Conservation (phyloP, 2,113 vertebrate genomes). For the Lutjanus erythropterus region DNA sequence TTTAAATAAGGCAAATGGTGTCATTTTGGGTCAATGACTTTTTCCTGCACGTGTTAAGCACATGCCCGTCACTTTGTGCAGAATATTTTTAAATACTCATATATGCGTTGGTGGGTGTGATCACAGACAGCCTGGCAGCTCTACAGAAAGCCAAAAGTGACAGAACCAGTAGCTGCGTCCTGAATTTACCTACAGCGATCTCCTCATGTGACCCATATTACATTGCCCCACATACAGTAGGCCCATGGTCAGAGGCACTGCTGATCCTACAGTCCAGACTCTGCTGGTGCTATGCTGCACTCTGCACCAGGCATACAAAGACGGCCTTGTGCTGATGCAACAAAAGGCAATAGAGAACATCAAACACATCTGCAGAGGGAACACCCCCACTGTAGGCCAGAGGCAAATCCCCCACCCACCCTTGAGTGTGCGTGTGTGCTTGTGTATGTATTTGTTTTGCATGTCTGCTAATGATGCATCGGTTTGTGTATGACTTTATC, state of each 20-base stretch:
- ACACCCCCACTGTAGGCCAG: slow-evolving; percentile 66
- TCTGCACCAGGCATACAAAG: slow-evolving; percentile 69
- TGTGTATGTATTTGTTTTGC: slow-evolving; percentile 45
- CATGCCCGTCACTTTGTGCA: neutral
- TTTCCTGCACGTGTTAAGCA: neutral
- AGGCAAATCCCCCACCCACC: slow-evolving; percentile 42
- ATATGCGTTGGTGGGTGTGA: slow-evolving; percentile 10
- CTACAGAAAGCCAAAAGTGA: slow-evolving; percentile 23
- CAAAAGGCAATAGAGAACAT: slow-evolving; percentile 82
- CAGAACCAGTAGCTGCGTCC: slow-evolving; percentile 14
- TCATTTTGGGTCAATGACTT: neutral
- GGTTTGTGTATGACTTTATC: slow-evolving; percentile 41
- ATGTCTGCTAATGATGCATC: slow-evolving; percentile 44
- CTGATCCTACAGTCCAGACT: slow-evolving; percentile 50
- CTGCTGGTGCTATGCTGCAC: slow-evolving; percentile 43
- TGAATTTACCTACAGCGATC: slow-evolving; percentile 58
- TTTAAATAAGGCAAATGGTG: neutral
- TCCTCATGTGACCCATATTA: slow-evolving; percentile 69
- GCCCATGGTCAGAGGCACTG: slow-evolving; percentile 36
- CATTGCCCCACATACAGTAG: slow-evolving; percentile 43
- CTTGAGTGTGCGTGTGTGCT: slow-evolving; percentile 11
- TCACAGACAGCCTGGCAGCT: neutral
- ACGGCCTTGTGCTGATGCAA: slow-evolving; percentile 80
- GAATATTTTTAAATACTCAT: neutral
- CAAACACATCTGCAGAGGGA: slow-evolving; percentile 77